These are phyloP conservation scores for Daboia siamensis DNA, from an alignment of 2,113 vertebrate genomes.

Conservation along the genomic window DNA sequence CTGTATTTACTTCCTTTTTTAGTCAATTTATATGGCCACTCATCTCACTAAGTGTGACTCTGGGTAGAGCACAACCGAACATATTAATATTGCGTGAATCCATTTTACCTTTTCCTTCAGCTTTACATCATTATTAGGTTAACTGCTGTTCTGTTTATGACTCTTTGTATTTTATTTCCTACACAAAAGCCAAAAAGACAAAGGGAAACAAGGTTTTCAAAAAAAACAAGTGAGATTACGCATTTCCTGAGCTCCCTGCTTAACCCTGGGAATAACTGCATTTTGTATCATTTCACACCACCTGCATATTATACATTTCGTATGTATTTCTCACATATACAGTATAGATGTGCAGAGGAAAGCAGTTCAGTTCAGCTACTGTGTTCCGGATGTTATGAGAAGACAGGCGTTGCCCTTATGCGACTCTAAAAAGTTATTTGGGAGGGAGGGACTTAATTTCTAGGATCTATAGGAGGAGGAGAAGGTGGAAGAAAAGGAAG, in stretches of 20 bases:
- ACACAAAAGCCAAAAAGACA: not conserved
- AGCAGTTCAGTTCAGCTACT: not conserved
- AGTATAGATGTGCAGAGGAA: not conserved
- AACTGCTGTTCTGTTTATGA: not conserved
- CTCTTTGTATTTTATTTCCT: not conserved
- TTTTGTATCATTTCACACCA: not conserved
- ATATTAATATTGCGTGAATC: not conserved
- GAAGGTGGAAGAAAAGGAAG: not conserved
- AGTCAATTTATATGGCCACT: not conserved
- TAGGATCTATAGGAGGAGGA: not conserved
- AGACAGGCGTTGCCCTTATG: not conserved
- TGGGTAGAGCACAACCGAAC: not conserved
- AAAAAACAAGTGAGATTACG: not conserved
- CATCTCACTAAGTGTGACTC: not conserved
- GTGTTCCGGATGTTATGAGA: not conserved
- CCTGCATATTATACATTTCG: not conserved
- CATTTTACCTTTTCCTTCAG: not conserved
- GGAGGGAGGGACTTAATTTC: not conserved
- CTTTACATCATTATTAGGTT: not conserved
- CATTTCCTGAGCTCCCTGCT: not conserved
- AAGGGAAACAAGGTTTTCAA: not conserved
- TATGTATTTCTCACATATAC: not conserved
- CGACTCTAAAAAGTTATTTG: not conserved
- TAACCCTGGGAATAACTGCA: not conserved
- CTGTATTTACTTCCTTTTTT: not conserved